Conservation (phyloP, 2,888 invertebrate species). For the Ichneumoninae sp. region DNA sequence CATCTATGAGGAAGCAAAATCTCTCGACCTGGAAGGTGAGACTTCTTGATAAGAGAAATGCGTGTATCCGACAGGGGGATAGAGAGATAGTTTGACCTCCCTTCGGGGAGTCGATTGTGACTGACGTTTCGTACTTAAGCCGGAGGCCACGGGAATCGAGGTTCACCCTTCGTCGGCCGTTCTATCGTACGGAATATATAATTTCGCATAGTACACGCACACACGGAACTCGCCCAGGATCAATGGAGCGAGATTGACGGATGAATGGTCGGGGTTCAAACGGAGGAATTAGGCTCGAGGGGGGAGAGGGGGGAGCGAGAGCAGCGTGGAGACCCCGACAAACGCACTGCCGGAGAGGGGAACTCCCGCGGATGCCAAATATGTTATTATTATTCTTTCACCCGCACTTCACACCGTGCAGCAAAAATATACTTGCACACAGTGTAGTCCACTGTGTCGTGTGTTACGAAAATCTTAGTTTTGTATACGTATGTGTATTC, state of each 20-base stretch:
- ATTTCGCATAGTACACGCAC: conserved; percentile 9
- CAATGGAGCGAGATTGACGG: conserved; percentile 68
- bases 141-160: conserved; percentile 37
- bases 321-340: conserved; percentile 7
- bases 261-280: conserved; percentile 65
- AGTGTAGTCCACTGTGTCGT: neutral
- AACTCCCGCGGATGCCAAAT: conserved; percentile 34
- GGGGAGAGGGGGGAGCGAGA: conserved; percentile 46
- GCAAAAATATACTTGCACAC: conserved; percentile 12
- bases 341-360: neutral
- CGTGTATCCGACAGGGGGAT: neutral
- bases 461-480: neutral
- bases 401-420: conserved; percentile 40
- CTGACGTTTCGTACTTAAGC: conserved; percentile 63
- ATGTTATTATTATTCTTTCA: conserved; percentile 60
- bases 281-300: conserved; percentile 59
- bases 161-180: conserved; percentile 43
- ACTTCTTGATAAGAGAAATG: neutral
- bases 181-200: conserved; percentile 39
- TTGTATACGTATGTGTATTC: neutral
- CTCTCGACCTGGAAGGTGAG: neutral
- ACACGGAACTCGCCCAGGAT: conserved; percentile 40
- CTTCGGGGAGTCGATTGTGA: conserved; percentile 66
- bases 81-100: conserved; percentile 40
- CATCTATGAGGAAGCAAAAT: too few relatives aligned